Evolutionary conservation across 2,113 vertebrate genomes (phyloP).

Genomic region (Phalacrocorax brasilianus): DNA sequence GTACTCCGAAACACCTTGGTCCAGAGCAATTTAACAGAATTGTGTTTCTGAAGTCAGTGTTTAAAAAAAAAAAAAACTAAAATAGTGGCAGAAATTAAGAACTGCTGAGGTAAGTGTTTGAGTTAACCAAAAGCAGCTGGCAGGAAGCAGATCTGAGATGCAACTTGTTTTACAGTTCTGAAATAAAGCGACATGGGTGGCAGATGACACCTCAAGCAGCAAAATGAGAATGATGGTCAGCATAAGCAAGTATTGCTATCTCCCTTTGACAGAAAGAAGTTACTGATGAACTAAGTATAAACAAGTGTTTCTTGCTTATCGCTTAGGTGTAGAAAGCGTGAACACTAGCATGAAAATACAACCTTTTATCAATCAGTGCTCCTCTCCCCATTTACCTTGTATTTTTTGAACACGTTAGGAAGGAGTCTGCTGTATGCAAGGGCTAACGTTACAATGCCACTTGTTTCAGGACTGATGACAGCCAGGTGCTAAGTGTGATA

Average conservation of each 20-base stretch:
- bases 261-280: not conserved
- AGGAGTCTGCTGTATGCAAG: not conserved
- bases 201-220: not conserved
- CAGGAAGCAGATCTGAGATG: not conserved
- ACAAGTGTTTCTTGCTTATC: not conserved
- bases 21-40: not conserved
- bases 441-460: not conserved
- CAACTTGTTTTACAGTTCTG: not conserved
- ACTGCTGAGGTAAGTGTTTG: not conserved
- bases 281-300: not conserved
- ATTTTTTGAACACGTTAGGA: not conserved
- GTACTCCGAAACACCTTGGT: not conserved
- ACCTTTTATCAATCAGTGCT: not conserved
- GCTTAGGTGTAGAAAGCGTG: not conserved
- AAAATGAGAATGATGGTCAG: not conserved
- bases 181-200: not conserved
- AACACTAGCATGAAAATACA: not conserved
- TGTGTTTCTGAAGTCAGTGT: not conserved
- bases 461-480: not conserved
- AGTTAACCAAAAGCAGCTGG: not conserved
- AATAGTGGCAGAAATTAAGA: not conserved
- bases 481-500: not conserved
- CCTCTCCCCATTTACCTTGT: accelerated
- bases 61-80: not conserved
- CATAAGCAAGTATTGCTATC: not conserved